A percentile compares a stretch with the other conserved stretches of the same genome.
Conservation (phyloP, 2,888 invertebrate genomes). For the Volucella inanis region DNA sequence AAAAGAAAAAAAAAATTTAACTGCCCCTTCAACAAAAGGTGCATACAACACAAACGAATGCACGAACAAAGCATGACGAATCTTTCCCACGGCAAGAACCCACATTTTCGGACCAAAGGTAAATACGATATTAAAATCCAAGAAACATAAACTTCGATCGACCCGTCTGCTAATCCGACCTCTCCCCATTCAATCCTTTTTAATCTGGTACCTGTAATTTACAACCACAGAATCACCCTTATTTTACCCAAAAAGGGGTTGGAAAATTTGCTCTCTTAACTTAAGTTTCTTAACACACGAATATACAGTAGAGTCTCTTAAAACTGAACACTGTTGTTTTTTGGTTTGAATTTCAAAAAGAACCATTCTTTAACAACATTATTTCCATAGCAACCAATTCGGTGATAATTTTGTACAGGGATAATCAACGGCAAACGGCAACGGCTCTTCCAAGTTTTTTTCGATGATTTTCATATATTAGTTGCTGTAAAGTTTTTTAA, state of each 20-base stretch:
- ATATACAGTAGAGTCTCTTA: conserved; percentile 2
- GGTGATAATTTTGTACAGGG: too few relatives aligned
- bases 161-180: conserved; percentile 28
- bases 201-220: conserved; percentile 45
- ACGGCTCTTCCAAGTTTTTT: too few relatives aligned
- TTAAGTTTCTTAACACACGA: too few relatives aligned
- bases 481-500: too few relatives aligned
- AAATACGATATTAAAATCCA: not conserved
- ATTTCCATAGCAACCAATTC: too few relatives aligned
- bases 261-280: conserved; percentile 35
- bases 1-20: too few relatives aligned
- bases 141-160: conserved; percentile 3
- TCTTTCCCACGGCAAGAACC: not conserved
- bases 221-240: conserved; percentile 50
- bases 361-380: too few relatives aligned
- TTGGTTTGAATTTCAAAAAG: not conserved
- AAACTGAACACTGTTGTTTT: not conserved
- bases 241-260: conserved; percentile 40
- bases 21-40: too few relatives aligned
- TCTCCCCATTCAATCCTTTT: conserved; percentile 4
- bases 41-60: not conserved
- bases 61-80: not conserved
- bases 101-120: not conserved
- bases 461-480: too few relatives aligned
- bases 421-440: too few relatives aligned